These are phyloP conservation scores for Paracanthobrama guichenoti DNA, from an alignment of 2,113 vertebrate species.

Conservation along the genomic window DNA sequence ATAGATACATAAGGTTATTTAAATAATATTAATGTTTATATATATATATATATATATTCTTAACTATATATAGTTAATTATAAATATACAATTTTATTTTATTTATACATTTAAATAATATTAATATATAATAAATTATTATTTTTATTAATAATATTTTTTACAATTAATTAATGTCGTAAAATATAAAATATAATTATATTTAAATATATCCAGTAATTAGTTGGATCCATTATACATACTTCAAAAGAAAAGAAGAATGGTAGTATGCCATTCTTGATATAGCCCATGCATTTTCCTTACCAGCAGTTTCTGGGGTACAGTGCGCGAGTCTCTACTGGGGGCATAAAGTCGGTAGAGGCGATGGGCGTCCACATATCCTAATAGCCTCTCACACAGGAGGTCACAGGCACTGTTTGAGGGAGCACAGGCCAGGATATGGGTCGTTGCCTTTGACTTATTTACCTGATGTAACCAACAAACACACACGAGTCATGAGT, in stretches of 20 bases:
- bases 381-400: conserved; percentile 82
- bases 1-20: too few relatives aligned
- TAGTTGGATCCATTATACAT: background rate
- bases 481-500: background rate
- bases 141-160: too few relatives aligned
- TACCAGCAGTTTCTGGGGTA: conserved; percentile 83
- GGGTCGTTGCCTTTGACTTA: conserved; percentile 66
- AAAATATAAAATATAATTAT: too few relatives aligned
- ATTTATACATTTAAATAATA: too few relatives aligned
- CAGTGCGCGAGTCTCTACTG: conserved; percentile 73
- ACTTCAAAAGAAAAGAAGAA: background rate
- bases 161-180: too few relatives aligned
- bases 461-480: conserved; percentile 71
- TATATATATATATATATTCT: too few relatives aligned
- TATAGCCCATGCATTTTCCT: conserved; percentile 9
- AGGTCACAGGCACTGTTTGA: conserved; percentile 90
- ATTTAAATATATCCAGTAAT: too few relatives aligned
- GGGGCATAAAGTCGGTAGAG: conserved; percentile 83
- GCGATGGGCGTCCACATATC: conserved; percentile 68
- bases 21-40: too few relatives aligned
- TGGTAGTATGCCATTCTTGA: background rate
- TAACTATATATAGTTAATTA: too few relatives aligned
- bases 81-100: too few relatives aligned
- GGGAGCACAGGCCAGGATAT: conserved; percentile 86
- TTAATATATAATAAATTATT: too few relatives aligned